These are phyloP conservation scores for Oikopleura dioica DNA, from an alignment of 23 tunicate species.

Conservation along the genomic window DNA sequence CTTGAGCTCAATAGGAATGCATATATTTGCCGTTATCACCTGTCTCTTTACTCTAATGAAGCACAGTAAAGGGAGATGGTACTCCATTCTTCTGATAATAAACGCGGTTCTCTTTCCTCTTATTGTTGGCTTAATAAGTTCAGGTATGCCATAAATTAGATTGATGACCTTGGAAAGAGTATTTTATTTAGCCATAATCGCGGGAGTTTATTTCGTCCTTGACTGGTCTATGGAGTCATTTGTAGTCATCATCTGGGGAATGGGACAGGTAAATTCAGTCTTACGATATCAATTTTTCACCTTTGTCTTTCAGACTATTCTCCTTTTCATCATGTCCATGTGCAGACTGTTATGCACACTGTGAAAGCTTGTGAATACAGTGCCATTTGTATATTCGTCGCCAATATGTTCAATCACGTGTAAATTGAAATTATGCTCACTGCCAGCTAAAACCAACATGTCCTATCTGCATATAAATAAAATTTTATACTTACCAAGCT, in stretches of 20 bases:
- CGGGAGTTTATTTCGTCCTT: not conserved
- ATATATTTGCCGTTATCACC: not conserved
- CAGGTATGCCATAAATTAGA: not conserved
- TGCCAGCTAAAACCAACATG: no score
- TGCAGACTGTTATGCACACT: not conserved
- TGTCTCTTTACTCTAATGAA: not conserved
- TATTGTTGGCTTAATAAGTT: not conserved
- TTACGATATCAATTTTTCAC: not conserved
- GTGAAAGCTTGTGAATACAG: not conserved
- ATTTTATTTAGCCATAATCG: not conserved
- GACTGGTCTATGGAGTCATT: not conserved
- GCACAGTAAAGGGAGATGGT: conserved; percentile 7
- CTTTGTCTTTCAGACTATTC: not conserved
- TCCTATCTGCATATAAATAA: no score
- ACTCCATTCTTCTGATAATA: not conserved
- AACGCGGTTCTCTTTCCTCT: not conserved
- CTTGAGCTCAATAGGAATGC: not conserved
- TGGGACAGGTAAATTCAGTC: not conserved
- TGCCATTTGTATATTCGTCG: not conserved
- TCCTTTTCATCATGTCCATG: not conserved
- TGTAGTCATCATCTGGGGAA: not conserved
- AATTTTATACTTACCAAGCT: no score
- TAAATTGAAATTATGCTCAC: no score
- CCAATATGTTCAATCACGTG: no score
- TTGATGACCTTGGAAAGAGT: no score